Evolutionary conservation across 1,140 invertebrate species (phyloP), one percentile per base, ranked within the genome.

Genomic region (Chlorops oryzae): DNA sequence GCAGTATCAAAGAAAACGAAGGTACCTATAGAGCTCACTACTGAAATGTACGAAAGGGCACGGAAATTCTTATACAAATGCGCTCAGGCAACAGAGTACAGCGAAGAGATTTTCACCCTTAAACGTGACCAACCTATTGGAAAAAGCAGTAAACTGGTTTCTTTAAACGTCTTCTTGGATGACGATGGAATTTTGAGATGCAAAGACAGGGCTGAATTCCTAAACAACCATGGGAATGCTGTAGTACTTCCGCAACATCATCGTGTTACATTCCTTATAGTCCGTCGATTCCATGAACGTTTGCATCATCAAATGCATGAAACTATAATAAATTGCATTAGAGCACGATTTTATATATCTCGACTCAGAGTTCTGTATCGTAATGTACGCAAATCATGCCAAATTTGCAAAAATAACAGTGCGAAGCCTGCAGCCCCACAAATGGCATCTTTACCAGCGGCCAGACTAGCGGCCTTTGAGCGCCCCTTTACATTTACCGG

Each of bases 261-360:
- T 50, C 58, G 58, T 51, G 70, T 55, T 21, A 72, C 59, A 13
- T 68, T 61, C 48, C 68, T 73, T 50, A 50, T 54, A 7, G 63
- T 61, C 18, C 56, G 56, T 3, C 38, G 60, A 22, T 39, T 45
- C 18, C 61, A 66, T 39, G 17, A 62, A 1, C 41, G 22, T 22
- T 38, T 13, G 12, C 41, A 38, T 23, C 28, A 28, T 17, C 22
- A 3, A 22, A 48, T 22, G 27, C 24, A 50, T 32, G 40, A 13
- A 12, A 28, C 32, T 4, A 10, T 12, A 7, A 17, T 18, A 17
- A 47, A 46, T n/a, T 7, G n/a, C 7, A 7, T 32, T 32, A 32
- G 28, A 32, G n/a, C 7, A 32, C 7, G 7, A 32, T 32, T 32
- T n/a, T n/a, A 32, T 32, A 32, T 32, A 32, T 7, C 28, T n/a